Base-by-base conservation (phyloP, 2,113 vertebrate genomes). In the Varanus komodoensis region DNA sequence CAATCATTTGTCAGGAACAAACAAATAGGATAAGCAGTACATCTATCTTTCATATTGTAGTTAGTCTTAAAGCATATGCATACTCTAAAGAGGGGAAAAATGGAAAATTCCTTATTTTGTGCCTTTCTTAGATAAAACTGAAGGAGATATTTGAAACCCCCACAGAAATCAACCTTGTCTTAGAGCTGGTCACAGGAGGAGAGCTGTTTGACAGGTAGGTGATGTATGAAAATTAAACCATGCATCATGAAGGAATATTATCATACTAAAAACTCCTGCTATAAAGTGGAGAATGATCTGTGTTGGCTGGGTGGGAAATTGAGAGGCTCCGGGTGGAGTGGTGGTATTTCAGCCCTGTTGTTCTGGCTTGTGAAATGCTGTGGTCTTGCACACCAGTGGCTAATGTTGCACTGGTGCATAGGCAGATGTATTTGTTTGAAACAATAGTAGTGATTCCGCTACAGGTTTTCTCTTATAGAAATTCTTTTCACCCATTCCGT, bases 131-230 rank as follows among this genome's bases (percentile, higher is more conserved):
- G 98, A 98, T 98, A 95, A 98, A 98, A 97, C 96, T 98, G 95
- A 98, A 98, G 96, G 98, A 98, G 94, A 98, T 98, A 96, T 98
- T 98, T 96, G 98, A 98, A 97, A 98, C 98, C 0, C 98, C 98
- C 52, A 95, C 96, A 93, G 98, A 98, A 97, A 98, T 98, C 95
- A 98, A 98, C 90, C 97, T 98, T 93, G 97, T 98, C 91, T 95
- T 98, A 92, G 98, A 98, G 89, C 87, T 98, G 23, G 98, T 98
- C 94, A 98, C 98, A 11, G 98, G 98, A 94, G 98, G 98, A 93
- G 98, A 98, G 69, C 95, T 98, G 5, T 98, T 98, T 95, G 98
- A 98, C 96, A 98, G 98, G 98, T 98, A 77, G 96, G 97, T 95
- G 93, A 61, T n/a, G 7, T 25, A 14, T 93, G n/a, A 4, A 6